Evolutionary conservation across 2,113 vertebrate genomes (phyloP), one percentile per base, ranked within the genome.

Genomic region (Osmerus mordax): DNA sequence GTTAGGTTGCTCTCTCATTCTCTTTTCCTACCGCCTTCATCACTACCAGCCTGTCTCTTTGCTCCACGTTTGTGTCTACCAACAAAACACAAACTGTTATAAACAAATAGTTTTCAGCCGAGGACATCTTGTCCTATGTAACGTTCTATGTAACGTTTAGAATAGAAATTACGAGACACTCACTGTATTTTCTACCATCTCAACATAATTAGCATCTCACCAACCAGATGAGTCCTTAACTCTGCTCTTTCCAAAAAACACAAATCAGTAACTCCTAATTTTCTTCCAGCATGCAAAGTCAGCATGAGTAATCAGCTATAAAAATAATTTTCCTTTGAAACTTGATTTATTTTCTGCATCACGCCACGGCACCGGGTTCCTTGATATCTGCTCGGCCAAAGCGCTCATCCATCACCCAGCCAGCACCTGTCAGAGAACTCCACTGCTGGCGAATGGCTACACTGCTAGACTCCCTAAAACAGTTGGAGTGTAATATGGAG

Each of bases 291-390:
- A 15, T 28, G 64, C 29, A 56, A 19, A 21, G 60, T 29, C 23
- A 51, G 72, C 56, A 53, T 68, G 70, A 69, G 75, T 69, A 69
- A 77, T 68, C 51, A 68, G 19, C 56, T 69, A 65, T 54, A n/a
- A 66, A 78, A 78, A 78, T 32, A 16, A 78, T 53, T 69, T 36
- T 66, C 36, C 67, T n/a, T 54, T 64, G 25, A 51, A 23, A 74
- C 23, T 19, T 74, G 54, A 73, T 78, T 21, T 52, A 78, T 74
- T 69, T 73, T 61, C 53, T n/a, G 25, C 19, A 16, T 28, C 47
- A 23, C 12, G 47, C 29, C 19, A 19, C 11, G 18, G 61, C 71
- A 53, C 67, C 55, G n/a, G 16, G n/a, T 65, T 69, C 62, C 67
- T 56, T 73, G 76, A 65, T 70, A 61, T 70, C 55, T 5, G 32